These are phyloP conservation scores for Drosophila quadrilineata DNA, from an alignment of 1,140 invertebrate species.

Conservation along the genomic window DNA sequence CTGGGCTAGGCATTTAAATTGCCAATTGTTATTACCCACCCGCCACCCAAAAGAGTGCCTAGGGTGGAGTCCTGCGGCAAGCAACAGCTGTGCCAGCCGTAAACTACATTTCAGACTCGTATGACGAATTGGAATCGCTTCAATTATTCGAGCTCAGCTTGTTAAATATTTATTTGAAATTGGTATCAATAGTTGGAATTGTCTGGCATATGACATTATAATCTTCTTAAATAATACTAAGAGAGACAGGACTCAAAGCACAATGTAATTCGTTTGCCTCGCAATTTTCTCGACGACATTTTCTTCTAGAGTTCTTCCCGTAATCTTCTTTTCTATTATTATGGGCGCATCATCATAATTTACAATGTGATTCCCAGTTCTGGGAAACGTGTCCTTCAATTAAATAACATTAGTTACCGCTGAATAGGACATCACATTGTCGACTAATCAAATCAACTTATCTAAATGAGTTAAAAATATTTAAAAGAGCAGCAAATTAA, in stretches of 20 bases:
- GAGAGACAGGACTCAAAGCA: neutral
- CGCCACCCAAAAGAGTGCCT: neutral
- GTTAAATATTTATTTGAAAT: neutral
- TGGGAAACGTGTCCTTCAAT: neutral
- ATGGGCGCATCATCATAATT: slow-evolving; percentile 7
- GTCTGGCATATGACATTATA: slow-evolving; percentile 20
- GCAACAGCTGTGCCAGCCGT: neutral
- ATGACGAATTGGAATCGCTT: no score
- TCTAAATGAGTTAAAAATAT: slow-evolving; percentile 74
- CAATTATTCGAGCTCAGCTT: neutral
- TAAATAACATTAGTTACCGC: neutral
- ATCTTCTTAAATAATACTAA: slow-evolving; percentile 34
- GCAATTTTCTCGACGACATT: no score
- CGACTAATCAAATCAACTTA: slow-evolving; percentile 56
- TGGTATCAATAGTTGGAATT: neutral
- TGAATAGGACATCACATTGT: neutral
- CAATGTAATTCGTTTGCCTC: no score
- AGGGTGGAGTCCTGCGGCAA: no score
- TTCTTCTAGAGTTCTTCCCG: neutral
- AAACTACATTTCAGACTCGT: neutral
- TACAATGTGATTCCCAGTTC: no score
- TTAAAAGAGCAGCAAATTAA: slow-evolving; percentile 71
- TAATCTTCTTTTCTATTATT: slow-evolving; percentile 8
- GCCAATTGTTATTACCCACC: slow-evolving; percentile 2
- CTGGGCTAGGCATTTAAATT: slow-evolving; percentile 1